Conservation (phyloP, 2,797 vertebrate species). For the Bovichtus diacanthus region DNA sequence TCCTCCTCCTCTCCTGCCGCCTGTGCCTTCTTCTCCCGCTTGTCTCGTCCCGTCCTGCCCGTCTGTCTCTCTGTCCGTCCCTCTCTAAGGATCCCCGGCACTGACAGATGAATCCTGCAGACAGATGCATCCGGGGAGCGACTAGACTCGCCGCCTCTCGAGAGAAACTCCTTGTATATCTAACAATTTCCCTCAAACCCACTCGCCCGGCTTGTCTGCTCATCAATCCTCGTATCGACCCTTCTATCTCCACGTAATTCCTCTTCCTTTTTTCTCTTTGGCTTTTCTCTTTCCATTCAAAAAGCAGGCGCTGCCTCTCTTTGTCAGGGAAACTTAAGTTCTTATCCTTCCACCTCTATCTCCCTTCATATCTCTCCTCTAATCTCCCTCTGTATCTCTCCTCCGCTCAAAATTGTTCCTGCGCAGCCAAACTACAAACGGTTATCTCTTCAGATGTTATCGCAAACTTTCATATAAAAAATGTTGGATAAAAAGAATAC, state of each 20-base stretch:
- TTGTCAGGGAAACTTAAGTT: constrained; percentile 61
- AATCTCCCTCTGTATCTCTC: constrained; percentile 63
- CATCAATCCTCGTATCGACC: constrained; percentile 37
- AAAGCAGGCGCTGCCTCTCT: constrained; percentile 35
- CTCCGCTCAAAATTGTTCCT: constrained; percentile 49
- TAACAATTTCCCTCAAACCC: constrained; percentile 43
- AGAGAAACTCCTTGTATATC: constrained; percentile 50
- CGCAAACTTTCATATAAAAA: constrained; percentile 62
- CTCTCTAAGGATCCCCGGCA: constrained; percentile 39
- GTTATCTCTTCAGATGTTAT: constrained; percentile 77
- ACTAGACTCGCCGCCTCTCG: constrained; percentile 32
- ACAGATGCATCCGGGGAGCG: constrained; percentile 34
- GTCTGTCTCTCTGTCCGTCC: background rate
- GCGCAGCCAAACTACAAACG: constrained; percentile 63
- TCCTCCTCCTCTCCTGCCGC: constrained; percentile 6
- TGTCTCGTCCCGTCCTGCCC: constrained; percentile 3
- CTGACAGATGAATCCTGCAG: constrained; percentile 60
- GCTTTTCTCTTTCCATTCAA: constrained; percentile 47
- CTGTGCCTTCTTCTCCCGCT: constrained; percentile 6
- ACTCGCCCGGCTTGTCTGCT: constrained; percentile 25
- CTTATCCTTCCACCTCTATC: constrained; percentile 73
- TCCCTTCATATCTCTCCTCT: constrained; percentile 53
- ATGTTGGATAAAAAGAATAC: constrained; percentile 67
- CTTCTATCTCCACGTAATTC: constrained; percentile 38
- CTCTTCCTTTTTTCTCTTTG: constrained; percentile 20